Percentiles rank a stretch among this genome's conserved stretches.
Conservation (phyloP, 2,888 invertebrate genomes). For the Oxycera nigricornis region DNA sequence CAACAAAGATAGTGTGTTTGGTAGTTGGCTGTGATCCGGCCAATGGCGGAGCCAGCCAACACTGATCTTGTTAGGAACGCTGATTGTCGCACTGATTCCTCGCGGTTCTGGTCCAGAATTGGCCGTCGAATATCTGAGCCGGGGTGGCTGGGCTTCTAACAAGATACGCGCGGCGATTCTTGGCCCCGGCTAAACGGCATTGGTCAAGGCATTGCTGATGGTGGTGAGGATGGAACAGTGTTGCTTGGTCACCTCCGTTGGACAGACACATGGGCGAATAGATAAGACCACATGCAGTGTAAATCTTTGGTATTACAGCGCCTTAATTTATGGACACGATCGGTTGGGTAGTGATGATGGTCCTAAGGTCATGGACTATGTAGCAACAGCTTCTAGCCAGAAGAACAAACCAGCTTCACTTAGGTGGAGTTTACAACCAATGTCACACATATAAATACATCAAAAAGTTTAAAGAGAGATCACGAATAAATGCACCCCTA, state of each 20-base stretch:
- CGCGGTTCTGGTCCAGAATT: conserved; percentile 25
- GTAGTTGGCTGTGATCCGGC: not conserved
- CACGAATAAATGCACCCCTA: too few relatives aligned
- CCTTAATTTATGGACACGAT: conserved; percentile 43
- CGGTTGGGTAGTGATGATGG: conserved; percentile 29
- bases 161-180: conserved; percentile 10
- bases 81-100: conserved; percentile 27
- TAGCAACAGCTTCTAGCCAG: too few relatives aligned
- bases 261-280: conserved; percentile 34
- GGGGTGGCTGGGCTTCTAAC: conserved; percentile 8
- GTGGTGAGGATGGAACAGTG: not conserved
- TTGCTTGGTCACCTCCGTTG: conserved; percentile 1
- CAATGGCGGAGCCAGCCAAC: conserved; percentile 10
- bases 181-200: not conserved
- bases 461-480: too few relatives aligned
- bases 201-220: not conserved
- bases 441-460: too few relatives aligned
- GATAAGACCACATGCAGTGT: conserved; percentile 45
- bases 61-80: conserved; percentile 29
- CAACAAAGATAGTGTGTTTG: not conserved
- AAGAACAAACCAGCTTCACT: not conserved
- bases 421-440: not conserved
- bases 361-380: conserved; percentile 22
- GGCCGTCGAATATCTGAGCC: not conserved
- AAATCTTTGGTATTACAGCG: conserved; percentile 43